These are phyloP conservation scores for Mycalesis mineus DNA, from an alignment of 2,888 invertebrate species.

Conservation along the genomic window DNA sequence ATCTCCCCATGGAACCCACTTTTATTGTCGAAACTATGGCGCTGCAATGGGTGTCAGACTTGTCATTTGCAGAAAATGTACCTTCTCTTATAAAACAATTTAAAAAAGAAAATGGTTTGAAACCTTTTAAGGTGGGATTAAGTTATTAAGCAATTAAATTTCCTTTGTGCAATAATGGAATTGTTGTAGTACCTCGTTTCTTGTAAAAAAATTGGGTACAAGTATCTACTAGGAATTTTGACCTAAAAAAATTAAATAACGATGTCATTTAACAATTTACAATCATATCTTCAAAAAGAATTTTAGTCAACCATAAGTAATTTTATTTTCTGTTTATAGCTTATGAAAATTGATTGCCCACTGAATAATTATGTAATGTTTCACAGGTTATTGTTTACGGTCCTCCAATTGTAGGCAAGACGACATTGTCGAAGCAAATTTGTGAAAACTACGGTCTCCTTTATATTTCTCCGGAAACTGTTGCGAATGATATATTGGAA, in stretches of 20 bases:
- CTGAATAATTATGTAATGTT: background rate
- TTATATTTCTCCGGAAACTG: constrained; percentile 75
- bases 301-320: no score
- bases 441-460: constrained; percentile 76
- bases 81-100: constrained; percentile 69
- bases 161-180: no score
- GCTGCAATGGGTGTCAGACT: constrained; percentile 74
- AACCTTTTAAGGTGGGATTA: constrained; percentile 70
- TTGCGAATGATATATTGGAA: constrained; percentile 72
- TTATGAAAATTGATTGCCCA: no score
- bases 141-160: no score
- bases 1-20: constrained; percentile 79
- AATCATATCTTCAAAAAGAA: no score
- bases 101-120: constrained; percentile 72
- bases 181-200: no score
- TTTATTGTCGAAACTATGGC: constrained; percentile 73
- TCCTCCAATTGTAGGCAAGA: constrained; percentile 82
- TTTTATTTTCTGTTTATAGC: no score
- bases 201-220: no score
- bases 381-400: constrained; percentile 77
- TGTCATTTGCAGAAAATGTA: constrained; percentile 68
- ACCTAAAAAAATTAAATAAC: no score
- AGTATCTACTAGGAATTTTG: no score
- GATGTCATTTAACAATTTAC: no score
- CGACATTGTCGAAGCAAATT: constrained; percentile 75